Evolutionary conservation across 2,113 vertebrate genomes (phyloP), one percentile per base, ranked within the genome.

Genomic region (Rhipidura dahli): DNA sequence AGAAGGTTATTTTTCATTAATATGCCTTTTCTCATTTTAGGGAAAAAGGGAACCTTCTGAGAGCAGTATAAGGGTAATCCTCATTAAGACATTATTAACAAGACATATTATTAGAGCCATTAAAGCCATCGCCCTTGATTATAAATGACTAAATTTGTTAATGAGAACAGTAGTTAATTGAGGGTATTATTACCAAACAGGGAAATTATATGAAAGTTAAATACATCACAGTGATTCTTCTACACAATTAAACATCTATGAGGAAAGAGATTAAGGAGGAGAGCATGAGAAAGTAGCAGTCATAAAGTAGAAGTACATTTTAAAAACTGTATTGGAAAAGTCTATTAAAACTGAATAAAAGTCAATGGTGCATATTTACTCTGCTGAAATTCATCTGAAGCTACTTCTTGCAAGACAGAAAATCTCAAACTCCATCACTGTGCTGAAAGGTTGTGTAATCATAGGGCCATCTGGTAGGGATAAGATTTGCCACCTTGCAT

Each of bases 181-280:
- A 39, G 75, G 65, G 45, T 90, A 90, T 96, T 94, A 97, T 96
- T 97, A 73, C 81, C 89, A 97, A 96, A 95, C 50, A 90, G 78
- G 90, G 89, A 93, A 94, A 95, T 96, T 82, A 92, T 81, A 95
- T 93, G 92, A 73, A 94, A 95, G 79, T 95, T 94, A 97, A 97
- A 95, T 91, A 92, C 79, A 96, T 94, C 81, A 87, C 45, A 77
- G 45, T 69, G 47, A 73, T 80, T 84, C 49, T 95, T 94, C 87
- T 90, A 91, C 69, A 87, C 81, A 89, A 84, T 94, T 97, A 94
- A 95, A 88, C 81, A 93, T 84, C 78, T 73, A 40, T 59, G 40
- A 86, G 60, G 56, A 85, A 78, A 84, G 39, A 89, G 49, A 92
- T 95, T 94, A 90, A 95, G 64, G 53, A 69, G 54, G 30, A 95